phyloP scores from a whole-genome alignment of 2,888 invertebrate species.

The Drosophila leonis region DNA sequence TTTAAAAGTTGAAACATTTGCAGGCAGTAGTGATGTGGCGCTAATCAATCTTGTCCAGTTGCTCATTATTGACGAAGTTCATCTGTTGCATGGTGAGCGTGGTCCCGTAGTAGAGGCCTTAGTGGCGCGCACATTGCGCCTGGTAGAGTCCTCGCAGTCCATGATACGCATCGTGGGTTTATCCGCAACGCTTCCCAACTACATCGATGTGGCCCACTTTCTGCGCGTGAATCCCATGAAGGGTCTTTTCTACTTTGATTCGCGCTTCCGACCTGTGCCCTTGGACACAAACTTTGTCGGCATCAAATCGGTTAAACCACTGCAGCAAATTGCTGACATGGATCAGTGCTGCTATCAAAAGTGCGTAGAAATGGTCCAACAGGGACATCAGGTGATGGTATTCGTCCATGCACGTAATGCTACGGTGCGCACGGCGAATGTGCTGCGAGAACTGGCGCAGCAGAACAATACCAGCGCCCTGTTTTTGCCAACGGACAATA shows the following conservation, averaged over 20 bases:
- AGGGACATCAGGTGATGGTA: constrained; percentile 98
- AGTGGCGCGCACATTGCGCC: constrained; percentile 97
- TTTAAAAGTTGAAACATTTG: background rate
- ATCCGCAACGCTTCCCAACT: constrained; percentile 99
- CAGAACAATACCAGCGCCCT: constrained; percentile 90
- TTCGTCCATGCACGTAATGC: constrained; percentile 99
- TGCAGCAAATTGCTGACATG: constrained; percentile 91
- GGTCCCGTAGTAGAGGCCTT: constrained; percentile 99
- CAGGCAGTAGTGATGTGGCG: constrained; percentile 93
- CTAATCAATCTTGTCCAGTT: constrained; percentile 95
- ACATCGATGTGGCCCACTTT: constrained; percentile 97
- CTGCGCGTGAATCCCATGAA: constrained; percentile 96
- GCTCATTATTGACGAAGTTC: constrained; percentile 98
- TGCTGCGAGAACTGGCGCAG: constrained; percentile 92
- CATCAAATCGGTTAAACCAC: constrained; percentile 89
- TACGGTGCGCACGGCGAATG: constrained; percentile 94
- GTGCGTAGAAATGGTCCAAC: constrained; percentile 92
- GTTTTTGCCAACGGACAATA: constrained; percentile 89
- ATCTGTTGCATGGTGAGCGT: constrained; percentile 97
- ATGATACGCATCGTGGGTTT: constrained; percentile 99
- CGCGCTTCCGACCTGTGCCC: constrained; percentile 97
- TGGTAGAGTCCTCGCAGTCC: constrained; percentile 95
- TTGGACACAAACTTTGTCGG: constrained; percentile 96
- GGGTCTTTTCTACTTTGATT: constrained; percentile 97
- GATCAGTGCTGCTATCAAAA: constrained; percentile 97